A percentile compares a stretch with the other conserved stretches of the same genome.
phyloP scores from a whole-genome alignment of 2,797 vertebrate genomes.

The Melanotaenia trifasciata region DNA sequence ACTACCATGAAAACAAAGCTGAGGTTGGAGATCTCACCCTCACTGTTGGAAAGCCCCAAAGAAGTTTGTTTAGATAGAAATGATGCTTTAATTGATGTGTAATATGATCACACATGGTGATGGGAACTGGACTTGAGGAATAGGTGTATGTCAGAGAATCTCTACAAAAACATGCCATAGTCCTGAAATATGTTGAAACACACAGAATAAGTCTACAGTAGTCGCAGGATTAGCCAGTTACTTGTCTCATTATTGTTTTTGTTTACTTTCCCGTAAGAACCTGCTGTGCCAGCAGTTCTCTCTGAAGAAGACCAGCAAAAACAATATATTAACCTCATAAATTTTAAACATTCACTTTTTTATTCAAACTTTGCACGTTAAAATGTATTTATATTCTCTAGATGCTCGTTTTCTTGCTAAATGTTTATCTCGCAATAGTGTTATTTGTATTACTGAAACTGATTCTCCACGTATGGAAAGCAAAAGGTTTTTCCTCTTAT shows the following conservation, averaged over 20 bases:
- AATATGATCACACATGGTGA: constrained; percentile 8
- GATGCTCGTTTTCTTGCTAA: background rate
- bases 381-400: constrained; percentile 24
- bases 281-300: background rate
- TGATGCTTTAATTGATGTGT: constrained; percentile 26
- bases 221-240: background rate
- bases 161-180: background rate
- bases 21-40: constrained; percentile 9
- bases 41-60: constrained; percentile 18
- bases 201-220: background rate
- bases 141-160: background rate
- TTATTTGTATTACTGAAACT: constrained; percentile 17
- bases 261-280: constrained; percentile 21
- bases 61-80: constrained; percentile 19
- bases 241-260: constrained; percentile 23
- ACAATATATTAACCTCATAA: background rate
- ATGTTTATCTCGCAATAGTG: background rate
- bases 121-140: constrained; percentile 20
- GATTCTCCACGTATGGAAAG: background rate
- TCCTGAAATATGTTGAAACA: constrained; percentile 7
- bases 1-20: constrained; percentile 48
- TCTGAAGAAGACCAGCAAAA: background rate
- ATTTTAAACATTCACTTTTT: constrained; percentile 5
- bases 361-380: background rate
- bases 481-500: background rate